Base-by-base conservation (phyloP, 2,888 invertebrate species). In the Elysia crispata region DNA sequence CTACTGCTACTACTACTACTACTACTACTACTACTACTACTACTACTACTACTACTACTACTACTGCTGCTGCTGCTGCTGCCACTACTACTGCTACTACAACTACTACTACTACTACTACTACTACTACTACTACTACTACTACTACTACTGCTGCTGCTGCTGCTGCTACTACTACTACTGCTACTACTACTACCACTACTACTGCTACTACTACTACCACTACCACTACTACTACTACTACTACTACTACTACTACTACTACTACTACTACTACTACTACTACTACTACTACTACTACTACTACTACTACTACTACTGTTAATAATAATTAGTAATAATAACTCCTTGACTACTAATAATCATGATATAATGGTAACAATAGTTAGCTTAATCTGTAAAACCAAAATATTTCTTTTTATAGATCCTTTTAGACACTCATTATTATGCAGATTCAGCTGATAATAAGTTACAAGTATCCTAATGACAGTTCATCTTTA, bases 181-280 rank as follows among this genome's bases (percentile, higher is more conserved):
- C 64, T 64, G 25, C 64, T 18, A 64, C 64, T 64, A n/a, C 64
- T 64, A 64, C 64, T 64, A 64, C 64, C 25, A 64, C 64, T 64
- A 64, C 64, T 64, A 64, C 64, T 64, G 25, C 64, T 64, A 64
- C 64, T 70, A 64, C 64, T 64, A 64, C 64, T 64, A 64, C 64
- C 25, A 64, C 64, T 64, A 64, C 64, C 25, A 64, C 64, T 64
- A 64, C 64, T 64, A 64, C 64, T 64, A 64, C 64, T 64, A 64
- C 64, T 64, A 64, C 64, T 64, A 64, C 64, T 64, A 64, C 64
- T 64, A 64, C 64, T 64, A 64, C 64, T 64, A 64, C 23, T 64
- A 54, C 64, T 64, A 64, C 64, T 64, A 64, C 64, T 64, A 64
- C 64, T 64, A 64, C 64, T 64, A 64, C 64, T 64, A 64, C 64